These are phyloP conservation scores for Ennomos fuscantarius DNA, from an alignment of 2,888 invertebrate genomes.

Conservation along the genomic window DNA sequence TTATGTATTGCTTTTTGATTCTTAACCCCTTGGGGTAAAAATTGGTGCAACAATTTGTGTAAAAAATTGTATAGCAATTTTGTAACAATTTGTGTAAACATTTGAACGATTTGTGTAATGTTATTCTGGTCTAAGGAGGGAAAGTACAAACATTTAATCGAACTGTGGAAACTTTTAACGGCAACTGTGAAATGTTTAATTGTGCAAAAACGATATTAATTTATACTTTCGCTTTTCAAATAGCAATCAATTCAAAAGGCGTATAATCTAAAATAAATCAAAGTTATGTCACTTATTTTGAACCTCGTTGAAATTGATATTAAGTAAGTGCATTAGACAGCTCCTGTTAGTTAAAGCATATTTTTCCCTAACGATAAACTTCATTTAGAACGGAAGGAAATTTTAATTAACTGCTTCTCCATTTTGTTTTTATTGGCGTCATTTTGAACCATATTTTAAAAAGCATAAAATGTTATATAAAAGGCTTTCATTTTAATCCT, in stretches of 20 bases:
- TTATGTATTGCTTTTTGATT: too few relatives aligned
- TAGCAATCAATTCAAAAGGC: conserved; percentile 7
- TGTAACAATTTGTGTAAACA: too few relatives aligned
- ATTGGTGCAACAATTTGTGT: too few relatives aligned
- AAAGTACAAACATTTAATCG: conserved; percentile 33
- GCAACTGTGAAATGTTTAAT: conserved; percentile 35
- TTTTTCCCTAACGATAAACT: neutral
- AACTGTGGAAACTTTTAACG: conserved; percentile 36
- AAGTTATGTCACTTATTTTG: too few relatives aligned
- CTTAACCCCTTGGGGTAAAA: too few relatives aligned
- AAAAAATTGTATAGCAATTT: too few relatives aligned
- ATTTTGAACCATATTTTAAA: neutral
- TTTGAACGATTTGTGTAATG: too few relatives aligned
- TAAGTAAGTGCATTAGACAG: too few relatives aligned
- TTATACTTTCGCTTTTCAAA: conserved; percentile 17
- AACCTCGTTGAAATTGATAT: too few relatives aligned
- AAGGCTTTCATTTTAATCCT: neutral
- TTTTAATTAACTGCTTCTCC: conserved; percentile 1
- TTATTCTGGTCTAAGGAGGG: neutral
- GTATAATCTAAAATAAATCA: neutral
- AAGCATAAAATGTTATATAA: too few relatives aligned
- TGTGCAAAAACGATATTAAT: conserved; percentile 32
- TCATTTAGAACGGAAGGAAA: too few relatives aligned
- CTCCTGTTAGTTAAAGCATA: neutral
- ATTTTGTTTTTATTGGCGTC: neutral